Base-by-base conservation (phyloP, 2,113 vertebrate genomes). In the Bubalus kerabau region DNA sequence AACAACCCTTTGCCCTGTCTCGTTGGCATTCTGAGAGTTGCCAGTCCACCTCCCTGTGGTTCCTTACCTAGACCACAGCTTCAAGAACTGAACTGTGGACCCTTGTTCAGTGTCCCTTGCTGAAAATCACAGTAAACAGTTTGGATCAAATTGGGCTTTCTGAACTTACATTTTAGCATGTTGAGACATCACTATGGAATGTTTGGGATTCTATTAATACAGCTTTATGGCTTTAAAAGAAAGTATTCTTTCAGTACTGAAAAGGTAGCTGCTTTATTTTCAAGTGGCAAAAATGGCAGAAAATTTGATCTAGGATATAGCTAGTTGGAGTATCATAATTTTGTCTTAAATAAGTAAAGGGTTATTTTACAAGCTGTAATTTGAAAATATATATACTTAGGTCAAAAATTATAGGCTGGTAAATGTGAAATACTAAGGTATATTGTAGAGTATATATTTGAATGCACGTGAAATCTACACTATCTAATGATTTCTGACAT, bases 131-230 rank as follows among this genome's bases (percentile, higher is more conserved):
- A 98, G 98, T 98, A 99, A 99, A 98, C 98, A 98, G 85, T 97
- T 97, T 89, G 98, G 87, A 98, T 98, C 94, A 99, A 98, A 98
- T 97, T 98, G 97, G 96, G 97, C 97, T 98, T 98, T 98, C 98
- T 98, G 96, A 97, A 98, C 97, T 98, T 78, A 32, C 95, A 96
- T 98, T 94, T 97, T 95, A 98, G 94, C 94, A 30, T 94, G 94
- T 96, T 98, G 98, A 98, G 98, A 96, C 96, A 98, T 98, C 97
- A 98, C 98, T 94, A 98, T 97, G 98, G 98, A 99, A 99, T 98
- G 98, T 95, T 97, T 97, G 98, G 98, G 98, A 97, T 98, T 98
- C 98, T 98, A 98, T 98, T 99, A 99, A 99, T 98, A 98, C 50
- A 98, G 62, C 90, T 98, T 97, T 46, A 84, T 84, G 96, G 85